Evolutionary conservation across 1,140 invertebrate species (phyloP), one percentile per base, ranked within the genome.

Genomic region (Drosophila azteca): DNA sequence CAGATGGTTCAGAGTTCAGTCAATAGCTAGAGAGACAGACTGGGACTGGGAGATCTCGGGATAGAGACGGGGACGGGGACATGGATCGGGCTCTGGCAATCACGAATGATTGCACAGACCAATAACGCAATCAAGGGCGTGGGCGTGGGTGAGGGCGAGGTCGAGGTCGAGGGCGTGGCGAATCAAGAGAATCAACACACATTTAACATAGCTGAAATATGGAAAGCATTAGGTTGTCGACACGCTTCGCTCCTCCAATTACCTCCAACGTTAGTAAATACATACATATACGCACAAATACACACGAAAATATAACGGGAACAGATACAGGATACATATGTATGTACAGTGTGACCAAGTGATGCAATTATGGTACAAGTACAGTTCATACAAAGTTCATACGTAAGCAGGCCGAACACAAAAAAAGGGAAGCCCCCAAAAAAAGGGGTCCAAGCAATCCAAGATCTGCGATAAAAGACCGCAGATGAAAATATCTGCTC

Each of bases 121-220:
- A 35, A 11, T 11, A 9, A 11, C 31, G 31, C 31, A 39, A 3
- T 39, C 35, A 39, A 13, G 35, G 35, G 35, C 31, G 35, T 5
- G 11, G 29, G 29, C 29, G 29, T 44, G 53, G 65, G 43, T 22
- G 24, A 0, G 24, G 24, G 5, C 24, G 24, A 5, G 24, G 24
- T 3, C 49, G 15, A 31, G 13, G 53, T 22, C 62, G 24, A 24
- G 22, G 24, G 5, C 17, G 24, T 44, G 29, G 29, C 55, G 35
- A 39, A 55, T 35, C 39, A 43, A 35, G 22, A 24, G 59, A 51
- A 20, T 20, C 17, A 20, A 49, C 35, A 54, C 53, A 76, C 72
- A 60, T 51, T 54, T 60, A 49, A 71, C 67, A 68, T 77, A 76
- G 82, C 82, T 85, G 82, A 87, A 85, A 85, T 78, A 79, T 83